Base-by-base conservation (phyloP, 2,113 vertebrate species). In the Eublepharis macularius region DNA sequence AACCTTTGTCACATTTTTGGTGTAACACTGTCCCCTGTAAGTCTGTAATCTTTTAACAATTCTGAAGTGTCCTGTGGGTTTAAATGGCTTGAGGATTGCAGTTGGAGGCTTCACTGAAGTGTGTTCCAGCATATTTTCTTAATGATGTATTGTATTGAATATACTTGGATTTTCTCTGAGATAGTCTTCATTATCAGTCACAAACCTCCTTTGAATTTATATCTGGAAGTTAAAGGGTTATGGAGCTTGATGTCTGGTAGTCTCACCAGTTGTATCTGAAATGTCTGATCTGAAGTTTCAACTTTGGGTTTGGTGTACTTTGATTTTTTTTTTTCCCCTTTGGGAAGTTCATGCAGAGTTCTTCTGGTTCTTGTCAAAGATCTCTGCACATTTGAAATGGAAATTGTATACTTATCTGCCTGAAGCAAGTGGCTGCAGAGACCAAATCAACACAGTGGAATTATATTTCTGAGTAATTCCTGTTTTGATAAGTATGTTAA, bases 401-500 rank as follows among this genome's bases (percentile, higher is more conserved):
- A 63, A 85, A 72, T 39, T 16, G 21, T 32, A 29, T 36, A 21
- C 34, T 63, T 70, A 9, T 49, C 41, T 54, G 83, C 54, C 76
- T 88, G 81, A 93, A 90, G 75, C 63, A 87, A 86, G 65, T 72
- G 65, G 76, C 65, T 87, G 75, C 86, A 60, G 9, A 88, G n/a
- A 75, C 4, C 16, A 73, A 86, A 72, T 76, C 79, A 73, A 43
- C 49, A 24, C 16, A 4, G 0, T 43, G 65, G 74, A 76, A 57
- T 89, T 36, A 43, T 1, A 24, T 86, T 70, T 73, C 65, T 82
- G 51, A 19, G 3, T 29, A 60, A 2, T 87, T 93, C 80, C 86
- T 88, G 12, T 69, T 87, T 85, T 65, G 74, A 86, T 77, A 29
- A 84, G 66, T 82, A 1, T 66, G 24, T 77, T 84, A 84, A 54